Percentiles rank a stretch among this genome's conserved stretches.
These are phyloP conservation scores for Ochlodes sylvanus DNA, from an alignment of 2,888 invertebrate genomes.

Conservation along the genomic window DNA sequence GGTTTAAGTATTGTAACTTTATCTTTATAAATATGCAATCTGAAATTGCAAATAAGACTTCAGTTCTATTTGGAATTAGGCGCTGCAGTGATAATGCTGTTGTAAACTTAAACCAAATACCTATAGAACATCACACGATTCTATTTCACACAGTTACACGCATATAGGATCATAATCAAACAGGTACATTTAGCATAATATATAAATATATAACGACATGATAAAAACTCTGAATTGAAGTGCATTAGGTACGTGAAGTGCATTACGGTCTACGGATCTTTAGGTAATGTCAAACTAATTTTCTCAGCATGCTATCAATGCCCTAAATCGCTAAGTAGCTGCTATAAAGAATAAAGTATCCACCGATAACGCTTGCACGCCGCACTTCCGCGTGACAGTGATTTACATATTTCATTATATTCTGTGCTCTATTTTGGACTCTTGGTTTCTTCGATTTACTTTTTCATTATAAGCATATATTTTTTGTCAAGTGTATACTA, in stretches of 20 bases:
- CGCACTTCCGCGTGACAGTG: conserved; percentile 25
- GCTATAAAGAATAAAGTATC: conserved; percentile 8
- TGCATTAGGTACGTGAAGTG: not conserved
- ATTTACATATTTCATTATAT: conserved; percentile 29
- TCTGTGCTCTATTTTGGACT: conserved; percentile 7
- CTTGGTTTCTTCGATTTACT: conserved; percentile 13
- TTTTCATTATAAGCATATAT: not conserved
- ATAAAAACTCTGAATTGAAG: not conserved
- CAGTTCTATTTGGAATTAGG: too few relatives aligned
- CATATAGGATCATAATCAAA: too few relatives aligned
- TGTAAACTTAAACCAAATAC: too few relatives aligned
- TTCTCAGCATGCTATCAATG: not conserved
- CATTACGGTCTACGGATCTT: not conserved
- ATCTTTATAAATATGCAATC: too few relatives aligned
- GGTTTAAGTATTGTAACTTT: too few relatives aligned
- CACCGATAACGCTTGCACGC: conserved; percentile 1
- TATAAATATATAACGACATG: too few relatives aligned
- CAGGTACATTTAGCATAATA: too few relatives aligned
- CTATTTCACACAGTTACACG: too few relatives aligned
- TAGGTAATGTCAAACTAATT: conserved; percentile 8
- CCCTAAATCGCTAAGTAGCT: conserved; percentile 1
- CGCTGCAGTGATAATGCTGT: too few relatives aligned
- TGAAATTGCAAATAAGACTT: too few relatives aligned
- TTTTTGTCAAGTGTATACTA: not conserved
- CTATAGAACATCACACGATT: too few relatives aligned